A percentile compares a stretch with the other conserved stretches of the same genome.
phyloP scores from a whole-genome alignment of 2,113 vertebrate genomes.

The Lutjanus erythropterus region DNA sequence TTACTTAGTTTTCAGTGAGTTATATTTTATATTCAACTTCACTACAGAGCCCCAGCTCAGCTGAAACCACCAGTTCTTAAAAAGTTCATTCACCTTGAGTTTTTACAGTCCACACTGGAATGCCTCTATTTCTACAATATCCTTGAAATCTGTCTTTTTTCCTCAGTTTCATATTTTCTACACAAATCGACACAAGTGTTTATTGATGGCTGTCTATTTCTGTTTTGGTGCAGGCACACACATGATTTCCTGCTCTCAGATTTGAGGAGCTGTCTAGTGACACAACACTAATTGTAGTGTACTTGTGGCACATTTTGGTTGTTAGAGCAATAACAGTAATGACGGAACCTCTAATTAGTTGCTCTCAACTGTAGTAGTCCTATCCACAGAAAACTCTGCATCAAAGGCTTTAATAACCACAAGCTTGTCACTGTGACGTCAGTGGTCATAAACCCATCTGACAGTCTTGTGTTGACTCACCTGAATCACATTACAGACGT shows the following conservation, averaged over 20 bases:
- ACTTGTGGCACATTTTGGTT: constrained; percentile 36
- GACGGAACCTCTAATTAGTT: constrained; percentile 27
- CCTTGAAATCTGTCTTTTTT: neutral
- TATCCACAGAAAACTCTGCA: neutral
- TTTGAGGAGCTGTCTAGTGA: neutral
- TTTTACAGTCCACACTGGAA: neutral
- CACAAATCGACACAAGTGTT: neutral
- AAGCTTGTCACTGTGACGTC: constrained; percentile 26
- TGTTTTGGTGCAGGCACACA: constrained; percentile 3
- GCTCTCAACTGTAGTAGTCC: neutral
- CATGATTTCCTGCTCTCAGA: neutral
- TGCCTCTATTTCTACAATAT: neutral
- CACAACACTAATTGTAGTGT: constrained; percentile 9
- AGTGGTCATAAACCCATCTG: constrained; percentile 18
- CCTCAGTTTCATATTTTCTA: neutral
- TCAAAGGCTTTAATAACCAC: constrained; percentile 35
- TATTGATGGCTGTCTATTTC: constrained; percentile 21
- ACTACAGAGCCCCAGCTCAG: neutral
- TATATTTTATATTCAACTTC: neutral
- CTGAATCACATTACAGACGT: constrained; percentile 36
- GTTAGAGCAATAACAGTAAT: constrained; percentile 19
- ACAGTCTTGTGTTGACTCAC: constrained; percentile 12
- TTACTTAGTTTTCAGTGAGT: constrained; percentile 13
- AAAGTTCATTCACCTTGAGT: neutral
- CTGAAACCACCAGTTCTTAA: neutral